phyloP scores from a whole-genome alignment of 2,888 invertebrate species.

The Sepiola atlantica region DNA sequence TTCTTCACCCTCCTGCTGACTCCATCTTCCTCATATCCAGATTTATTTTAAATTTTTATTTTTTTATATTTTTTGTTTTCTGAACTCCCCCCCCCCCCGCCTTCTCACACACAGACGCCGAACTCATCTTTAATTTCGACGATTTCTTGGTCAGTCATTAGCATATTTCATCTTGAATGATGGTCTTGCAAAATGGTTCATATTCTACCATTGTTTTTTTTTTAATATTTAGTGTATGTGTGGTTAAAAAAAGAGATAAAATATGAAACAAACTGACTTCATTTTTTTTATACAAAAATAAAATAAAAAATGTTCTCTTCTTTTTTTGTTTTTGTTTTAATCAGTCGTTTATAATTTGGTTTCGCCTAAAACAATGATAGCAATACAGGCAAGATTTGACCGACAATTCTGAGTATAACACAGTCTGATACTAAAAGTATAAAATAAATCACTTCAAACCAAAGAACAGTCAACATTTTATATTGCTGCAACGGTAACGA shows the following conservation, averaged over 20 bases:
- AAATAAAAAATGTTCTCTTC: too few species aligned
- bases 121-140: background rate
- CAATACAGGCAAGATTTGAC: background rate
- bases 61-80: too few species aligned
- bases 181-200: background rate
- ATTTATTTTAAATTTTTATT: too few species aligned
- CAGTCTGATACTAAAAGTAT: background rate
- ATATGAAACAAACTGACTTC: background rate
- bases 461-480: too few species aligned
- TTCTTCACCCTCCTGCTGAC: too few species aligned
- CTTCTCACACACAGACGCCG: background rate
- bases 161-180: constrained; percentile 3
- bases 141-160: background rate
- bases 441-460: background rate
- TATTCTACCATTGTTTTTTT: background rate
- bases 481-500: too few species aligned
- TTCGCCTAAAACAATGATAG: background rate
- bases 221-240: too few species aligned
- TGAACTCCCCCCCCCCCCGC: background rate
- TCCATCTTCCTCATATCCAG: too few species aligned
- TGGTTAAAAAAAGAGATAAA: too few species aligned
- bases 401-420: too few species aligned
- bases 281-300: background rate
- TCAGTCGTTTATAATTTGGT: background rate
- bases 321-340: too few species aligned